Conservation (phyloP, 1,140 invertebrate species). For the Drosophila rufa region DNA sequence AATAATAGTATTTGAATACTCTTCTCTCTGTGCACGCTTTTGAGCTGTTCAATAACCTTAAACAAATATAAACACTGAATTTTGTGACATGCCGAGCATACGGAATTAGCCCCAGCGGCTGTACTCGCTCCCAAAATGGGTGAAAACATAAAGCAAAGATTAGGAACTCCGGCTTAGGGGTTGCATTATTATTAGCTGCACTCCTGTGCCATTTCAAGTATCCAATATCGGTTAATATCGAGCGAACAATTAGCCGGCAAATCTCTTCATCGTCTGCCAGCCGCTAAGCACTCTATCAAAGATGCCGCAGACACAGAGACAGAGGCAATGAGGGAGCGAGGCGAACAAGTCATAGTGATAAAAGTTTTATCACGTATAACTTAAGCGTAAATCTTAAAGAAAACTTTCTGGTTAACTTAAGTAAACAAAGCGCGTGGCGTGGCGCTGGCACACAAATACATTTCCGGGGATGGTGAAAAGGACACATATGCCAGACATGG, state of each 20-base stretch:
- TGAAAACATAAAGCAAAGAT: constrained; percentile 23
- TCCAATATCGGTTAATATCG: constrained; percentile 29
- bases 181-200: constrained; percentile 44
- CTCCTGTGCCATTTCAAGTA: neutral
- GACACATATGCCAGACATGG: constrained; percentile 56
- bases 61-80: constrained; percentile 72
- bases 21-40: constrained; percentile 14
- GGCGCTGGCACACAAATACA: constrained; percentile 24
- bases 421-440: constrained; percentile 68
- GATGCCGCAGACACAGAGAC: constrained; percentile 52
- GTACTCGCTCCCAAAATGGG: neutral
- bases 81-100: constrained; percentile 45
- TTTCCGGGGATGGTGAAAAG: constrained; percentile 9
- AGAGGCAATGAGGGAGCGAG: neutral
- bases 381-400: constrained; percentile 84
- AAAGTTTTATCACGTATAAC: constrained; percentile 84
- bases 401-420: constrained; percentile 83
- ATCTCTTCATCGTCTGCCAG: constrained; percentile 29
- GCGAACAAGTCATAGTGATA: constrained; percentile 75
- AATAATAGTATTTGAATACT: neutral
- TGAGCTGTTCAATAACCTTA: constrained; percentile 66
- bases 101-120: constrained; percentile 27
- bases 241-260: constrained; percentile 30
- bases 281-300: constrained; percentile 59
- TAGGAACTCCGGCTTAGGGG: constrained; percentile 31